These are phyloP conservation scores for Dolichopus griseipennis DNA, from an alignment of 2,888 invertebrate species.

Conservation along the genomic window DNA sequence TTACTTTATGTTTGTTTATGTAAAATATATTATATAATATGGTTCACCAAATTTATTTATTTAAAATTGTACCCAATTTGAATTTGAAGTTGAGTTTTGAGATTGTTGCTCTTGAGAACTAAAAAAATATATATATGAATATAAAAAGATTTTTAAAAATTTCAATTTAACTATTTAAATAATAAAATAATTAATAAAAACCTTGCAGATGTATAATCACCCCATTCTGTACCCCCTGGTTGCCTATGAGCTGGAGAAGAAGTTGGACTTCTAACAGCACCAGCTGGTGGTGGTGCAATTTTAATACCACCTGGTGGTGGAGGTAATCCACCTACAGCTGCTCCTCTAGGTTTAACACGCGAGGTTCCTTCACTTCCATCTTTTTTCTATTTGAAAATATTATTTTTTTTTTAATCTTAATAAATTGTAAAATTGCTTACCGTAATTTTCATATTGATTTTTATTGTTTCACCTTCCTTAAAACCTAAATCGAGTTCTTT, in stretches of 20 bases:
- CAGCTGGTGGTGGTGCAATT: conserved; percentile 66
- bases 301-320: conserved; percentile 63
- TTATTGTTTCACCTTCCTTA: conserved; percentile 99
- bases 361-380: conserved; percentile 66
- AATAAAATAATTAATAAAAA: conserved; percentile 27
- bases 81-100: conserved; percentile 36
- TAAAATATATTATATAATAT: too few relatives aligned
- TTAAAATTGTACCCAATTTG: conserved; percentile 45
- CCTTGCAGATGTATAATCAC: conserved; percentile 69
- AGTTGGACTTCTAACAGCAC: conserved; percentile 35
- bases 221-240: conserved; percentile 58
- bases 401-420: neutral
- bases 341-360: conserved; percentile 54
- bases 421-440: conserved; percentile 47
- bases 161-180: neutral
- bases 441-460: conserved; percentile 96
- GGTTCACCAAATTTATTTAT: neutral
- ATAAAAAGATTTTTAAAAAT: neutral
- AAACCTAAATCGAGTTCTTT: conserved; percentile 89
- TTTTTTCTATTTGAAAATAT: conserved; percentile 58
- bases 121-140: conserved; percentile 18
- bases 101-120: conserved; percentile 30
- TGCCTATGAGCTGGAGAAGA: conserved; percentile 69
- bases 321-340: conserved; percentile 67
- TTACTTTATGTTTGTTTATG: too few relatives aligned